Base-by-base conservation (phyloP, 2,888 invertebrate genomes). In the Lochmaea crataegi region DNA sequence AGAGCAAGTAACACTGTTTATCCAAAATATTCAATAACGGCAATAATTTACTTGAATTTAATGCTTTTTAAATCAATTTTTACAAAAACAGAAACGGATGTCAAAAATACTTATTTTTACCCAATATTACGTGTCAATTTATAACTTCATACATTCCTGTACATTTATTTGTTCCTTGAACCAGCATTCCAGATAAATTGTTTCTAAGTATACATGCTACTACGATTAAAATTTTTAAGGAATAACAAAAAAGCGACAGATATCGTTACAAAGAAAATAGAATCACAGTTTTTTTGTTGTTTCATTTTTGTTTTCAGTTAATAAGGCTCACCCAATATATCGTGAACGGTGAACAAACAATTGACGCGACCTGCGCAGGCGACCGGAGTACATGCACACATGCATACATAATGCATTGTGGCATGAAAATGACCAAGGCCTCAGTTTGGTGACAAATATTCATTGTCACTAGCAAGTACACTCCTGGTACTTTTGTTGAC, bases 121-220 rank as follows among this genome's bases (percentile, higher is more conserved):
- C 53, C 11, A 18, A 18, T 53, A 53, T 18, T 16, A 53, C n/a
- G 48, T 53, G 53, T 53, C 60, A 42, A 69, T 51, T 58, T 63
- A 41, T 64, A 63, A 45, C 64, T 45, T 69, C 69, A 63, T 61
- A 68, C 61, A 58, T 56, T 70, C 70, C 71, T 71, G 68, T 73
- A 73, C 68, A 68, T 73, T 53, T 53, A 68, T 70, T 75, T 75
- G 75, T 75, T 75, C 75, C 75, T 60, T 72, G 53, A 71, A 75
- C 75, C 75, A 75, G 75, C 75, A 75, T 71, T 48, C 75, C 75
- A 60, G 45, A 14, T 75, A 60, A 45, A 60, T 38, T 14, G 26
- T 68, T 48, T 53, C 42, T 58, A 67, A 58, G 42, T 32, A n/a
- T 48, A 48, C 32, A 38, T 38, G 61, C 22, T 9, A 65, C 48